Conservation (phyloP, 2,113 vertebrate species). For the Podarcis cretensis region DNA sequence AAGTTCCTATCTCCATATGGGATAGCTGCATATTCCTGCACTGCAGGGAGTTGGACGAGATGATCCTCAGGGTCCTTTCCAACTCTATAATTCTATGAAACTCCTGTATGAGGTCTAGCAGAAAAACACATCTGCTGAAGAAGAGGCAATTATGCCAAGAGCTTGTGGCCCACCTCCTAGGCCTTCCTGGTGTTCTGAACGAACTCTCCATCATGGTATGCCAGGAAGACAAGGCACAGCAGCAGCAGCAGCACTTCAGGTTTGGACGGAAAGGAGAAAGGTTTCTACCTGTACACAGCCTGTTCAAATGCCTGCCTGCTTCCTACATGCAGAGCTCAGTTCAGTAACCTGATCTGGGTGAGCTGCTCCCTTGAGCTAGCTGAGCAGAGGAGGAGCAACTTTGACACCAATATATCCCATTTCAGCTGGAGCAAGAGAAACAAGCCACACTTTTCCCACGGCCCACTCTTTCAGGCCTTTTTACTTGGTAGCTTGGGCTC, state of each 20-base stretch:
- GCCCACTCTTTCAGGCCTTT: not conserved
- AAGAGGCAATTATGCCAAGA: not conserved
- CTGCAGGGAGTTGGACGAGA: too few species aligned
- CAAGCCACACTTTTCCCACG: not conserved
- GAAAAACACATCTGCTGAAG: not conserved
- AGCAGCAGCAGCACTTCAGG: not conserved
- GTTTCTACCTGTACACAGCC: not conserved
- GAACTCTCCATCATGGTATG: too few species aligned
- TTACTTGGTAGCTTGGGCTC: not conserved
- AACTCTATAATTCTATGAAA: too few species aligned
- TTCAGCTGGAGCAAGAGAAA: constrained; percentile 38
- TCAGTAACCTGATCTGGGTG: constrained; percentile 33
- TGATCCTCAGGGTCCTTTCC: too few species aligned
- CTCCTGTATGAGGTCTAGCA: not conserved
- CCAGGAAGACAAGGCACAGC: not conserved
- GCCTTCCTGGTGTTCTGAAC: too few species aligned
- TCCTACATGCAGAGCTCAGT: not conserved
- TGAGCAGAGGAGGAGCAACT: constrained; percentile 37
- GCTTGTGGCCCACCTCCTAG: not conserved
- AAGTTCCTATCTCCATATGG: too few species aligned
- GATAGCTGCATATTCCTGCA: too few species aligned
- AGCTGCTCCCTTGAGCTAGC: constrained; percentile 18
- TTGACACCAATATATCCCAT: constrained; percentile 7
- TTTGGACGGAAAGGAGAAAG: not conserved
- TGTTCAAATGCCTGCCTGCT: not conserved